These are phyloP conservation scores for Pyrgus malvae DNA, from an alignment of 2,888 invertebrate genomes.

Conservation along the genomic window DNA sequence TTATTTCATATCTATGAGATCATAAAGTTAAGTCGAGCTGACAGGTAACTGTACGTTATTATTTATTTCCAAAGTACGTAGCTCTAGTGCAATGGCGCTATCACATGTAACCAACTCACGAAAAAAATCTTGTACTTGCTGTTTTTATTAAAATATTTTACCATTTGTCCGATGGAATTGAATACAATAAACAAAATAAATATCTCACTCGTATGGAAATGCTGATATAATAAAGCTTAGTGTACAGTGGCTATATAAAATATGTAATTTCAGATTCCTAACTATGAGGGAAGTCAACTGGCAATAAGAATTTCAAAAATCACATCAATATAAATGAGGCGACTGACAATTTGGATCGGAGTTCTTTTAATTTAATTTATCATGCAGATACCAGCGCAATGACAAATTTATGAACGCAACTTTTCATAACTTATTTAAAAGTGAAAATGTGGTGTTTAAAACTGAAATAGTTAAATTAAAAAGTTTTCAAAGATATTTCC, in stretches of 20 bases:
- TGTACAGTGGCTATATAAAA: slow-evolving; percentile 38
- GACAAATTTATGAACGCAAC: too few species aligned
- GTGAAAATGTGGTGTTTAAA: too few species aligned
- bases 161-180: slow-evolving; percentile 38
- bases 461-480: too few species aligned
- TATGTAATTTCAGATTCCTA: slow-evolving; percentile 31
- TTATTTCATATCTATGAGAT: too few species aligned
- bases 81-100: slow-evolving; percentile 5
- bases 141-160: slow-evolving; percentile 51
- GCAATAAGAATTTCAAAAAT: slow-evolving; percentile 3
- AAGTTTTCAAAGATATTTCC: not conserved
- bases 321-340: not conserved
- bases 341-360: not conserved
- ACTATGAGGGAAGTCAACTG: slow-evolving; percentile 34
- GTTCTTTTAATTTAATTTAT: not conserved
- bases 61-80: slow-evolving; percentile 10
- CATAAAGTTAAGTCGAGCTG: not conserved
- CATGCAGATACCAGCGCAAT: too few species aligned
- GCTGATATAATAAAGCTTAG: slow-evolving; percentile 38
- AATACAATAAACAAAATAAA: slow-evolving; percentile 57
- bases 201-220: slow-evolving; percentile 60
- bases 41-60: slow-evolving; percentile 11
- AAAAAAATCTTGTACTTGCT: slow-evolving; percentile 51
- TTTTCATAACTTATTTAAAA: too few species aligned
- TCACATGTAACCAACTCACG: slow-evolving; percentile 27